phyloP scores from a whole-genome alignment of 37 sponge, comb jelly and placozoan species.

The Aplysina aerophoba region DNA sequence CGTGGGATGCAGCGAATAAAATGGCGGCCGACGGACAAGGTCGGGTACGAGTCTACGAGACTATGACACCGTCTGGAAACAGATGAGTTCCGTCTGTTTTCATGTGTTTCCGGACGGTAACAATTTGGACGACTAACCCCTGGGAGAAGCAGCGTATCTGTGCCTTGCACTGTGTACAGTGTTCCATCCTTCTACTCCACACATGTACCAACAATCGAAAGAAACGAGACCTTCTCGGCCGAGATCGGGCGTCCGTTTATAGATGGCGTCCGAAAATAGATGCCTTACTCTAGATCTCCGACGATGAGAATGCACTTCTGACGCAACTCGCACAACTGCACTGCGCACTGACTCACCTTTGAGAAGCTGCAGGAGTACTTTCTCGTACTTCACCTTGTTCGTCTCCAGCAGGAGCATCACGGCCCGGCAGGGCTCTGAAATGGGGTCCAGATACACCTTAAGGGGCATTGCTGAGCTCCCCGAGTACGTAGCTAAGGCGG shows the following conservation, averaged over 20 bases:
- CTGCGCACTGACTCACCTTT: too few relatives aligned
- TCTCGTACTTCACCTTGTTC: too few relatives aligned
- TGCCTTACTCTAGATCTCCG: constrained; percentile 4
- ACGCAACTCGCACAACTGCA: too few relatives aligned
- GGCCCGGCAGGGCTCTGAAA: too few relatives aligned
- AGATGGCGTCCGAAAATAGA: constrained; percentile 21
- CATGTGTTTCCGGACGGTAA: constrained; percentile 18
- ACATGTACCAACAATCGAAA: constrained; percentile 29
- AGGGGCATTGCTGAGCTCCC: too few relatives aligned
- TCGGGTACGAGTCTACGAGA: too few relatives aligned
- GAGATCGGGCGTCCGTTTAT: constrained; percentile 30
- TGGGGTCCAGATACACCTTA: too few relatives aligned
- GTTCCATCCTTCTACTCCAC: constrained; percentile 29
- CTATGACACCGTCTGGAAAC: constrained; percentile 32
- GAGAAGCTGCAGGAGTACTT: too few relatives aligned
- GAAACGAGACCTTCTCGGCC: not conserved
- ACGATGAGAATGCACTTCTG: not conserved
- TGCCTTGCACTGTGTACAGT: constrained; percentile 19
- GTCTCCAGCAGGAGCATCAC: too few relatives aligned
- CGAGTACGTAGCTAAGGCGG: too few relatives aligned
- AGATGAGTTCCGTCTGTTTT: constrained; percentile 7
- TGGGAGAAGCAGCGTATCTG: not conserved
- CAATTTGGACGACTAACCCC: not conserved
- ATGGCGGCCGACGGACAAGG: too few relatives aligned
- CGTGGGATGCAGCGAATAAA: too few relatives aligned